These are phyloP conservation scores for Cancer borealis DNA, from an alignment of 2,888 invertebrate species.

Conservation along the genomic window DNA sequence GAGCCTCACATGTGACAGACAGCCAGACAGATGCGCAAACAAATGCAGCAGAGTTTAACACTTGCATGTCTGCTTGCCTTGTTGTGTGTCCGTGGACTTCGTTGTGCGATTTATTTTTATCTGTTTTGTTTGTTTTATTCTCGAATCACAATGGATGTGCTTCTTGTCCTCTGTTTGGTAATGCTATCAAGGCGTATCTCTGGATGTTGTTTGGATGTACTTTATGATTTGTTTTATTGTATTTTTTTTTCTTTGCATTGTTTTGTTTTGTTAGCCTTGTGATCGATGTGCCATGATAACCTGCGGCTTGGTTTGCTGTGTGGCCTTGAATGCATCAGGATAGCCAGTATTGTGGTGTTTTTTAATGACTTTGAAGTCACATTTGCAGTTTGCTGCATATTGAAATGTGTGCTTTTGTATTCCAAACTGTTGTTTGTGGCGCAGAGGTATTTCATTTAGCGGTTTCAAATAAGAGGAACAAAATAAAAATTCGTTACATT, in stretches of 20 bases:
- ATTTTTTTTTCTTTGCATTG: neutral
- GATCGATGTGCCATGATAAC: neutral
- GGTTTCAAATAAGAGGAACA: neutral
- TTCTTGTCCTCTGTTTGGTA: neutral
- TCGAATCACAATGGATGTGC: neutral
- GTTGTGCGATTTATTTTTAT: neutral
- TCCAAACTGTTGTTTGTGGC: neutral
- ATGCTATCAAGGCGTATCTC: neutral
- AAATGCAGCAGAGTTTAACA: neutral
- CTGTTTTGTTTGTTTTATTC: neutral
- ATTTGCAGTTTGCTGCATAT: neutral
- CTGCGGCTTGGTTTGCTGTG: neutral
- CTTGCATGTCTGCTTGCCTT: neutral
- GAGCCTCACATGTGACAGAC: neutral
- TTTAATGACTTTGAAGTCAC: neutral
- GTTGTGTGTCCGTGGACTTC: neutral
- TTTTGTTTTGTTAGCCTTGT: neutral
- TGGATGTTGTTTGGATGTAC: neutral
- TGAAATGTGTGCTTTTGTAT: neutral
- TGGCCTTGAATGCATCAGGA: too few species aligned
- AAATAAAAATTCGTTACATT: neutral
- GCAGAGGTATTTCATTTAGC: neutral
- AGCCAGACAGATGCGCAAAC: constrained; percentile 4
- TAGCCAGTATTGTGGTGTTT: neutral
- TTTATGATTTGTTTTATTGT: neutral